A percentile compares a stretch with the other conserved stretches of the same genome.
phyloP scores from a whole-genome alignment of 2,888 invertebrate genomes.

The Rhorus exstirpatorius region DNA sequence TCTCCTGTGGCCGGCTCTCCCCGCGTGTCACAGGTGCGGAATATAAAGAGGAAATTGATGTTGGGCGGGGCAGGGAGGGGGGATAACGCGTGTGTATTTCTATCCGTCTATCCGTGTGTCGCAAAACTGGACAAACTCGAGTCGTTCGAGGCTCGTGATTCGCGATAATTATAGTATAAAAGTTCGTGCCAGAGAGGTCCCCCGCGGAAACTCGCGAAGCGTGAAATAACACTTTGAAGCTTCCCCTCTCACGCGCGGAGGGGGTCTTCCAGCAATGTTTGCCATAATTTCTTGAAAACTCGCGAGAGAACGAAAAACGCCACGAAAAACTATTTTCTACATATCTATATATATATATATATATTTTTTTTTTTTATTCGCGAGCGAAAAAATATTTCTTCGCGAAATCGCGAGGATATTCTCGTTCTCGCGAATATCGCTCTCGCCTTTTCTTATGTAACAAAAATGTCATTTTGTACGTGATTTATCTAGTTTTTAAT shows the following conservation, averaged over 20 bases:
- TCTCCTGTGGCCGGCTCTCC: background rate
- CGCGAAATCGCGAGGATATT: too few relatives aligned
- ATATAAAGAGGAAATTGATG: constrained; percentile 36
- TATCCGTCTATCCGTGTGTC: too few relatives aligned
- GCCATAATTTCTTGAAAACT: constrained; percentile 9
- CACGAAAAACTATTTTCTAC: background rate
- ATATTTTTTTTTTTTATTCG: background rate
- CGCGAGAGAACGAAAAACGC: background rate
- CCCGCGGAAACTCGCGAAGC: constrained; percentile 66
- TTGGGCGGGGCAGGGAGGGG: too few relatives aligned
- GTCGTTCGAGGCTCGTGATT: background rate
- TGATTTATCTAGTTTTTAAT: too few relatives aligned
- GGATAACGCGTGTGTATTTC: too few relatives aligned
- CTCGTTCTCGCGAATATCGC: too few relatives aligned
- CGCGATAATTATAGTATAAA: constrained; percentile 1
- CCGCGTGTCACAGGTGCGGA: constrained; percentile 24
- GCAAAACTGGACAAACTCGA: constrained; percentile 24
- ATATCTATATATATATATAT: background rate
- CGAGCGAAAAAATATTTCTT: too few relatives aligned
- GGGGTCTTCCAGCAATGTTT: background rate
- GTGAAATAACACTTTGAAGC: constrained; percentile 72
- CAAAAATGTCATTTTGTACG: too few relatives aligned
- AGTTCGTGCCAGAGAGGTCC: background rate
- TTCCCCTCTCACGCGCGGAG: constrained; percentile 36
- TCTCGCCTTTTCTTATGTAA: too few relatives aligned